Conservation (phyloP, 1,140 invertebrate species). For the Coelopa frigida region DNA sequence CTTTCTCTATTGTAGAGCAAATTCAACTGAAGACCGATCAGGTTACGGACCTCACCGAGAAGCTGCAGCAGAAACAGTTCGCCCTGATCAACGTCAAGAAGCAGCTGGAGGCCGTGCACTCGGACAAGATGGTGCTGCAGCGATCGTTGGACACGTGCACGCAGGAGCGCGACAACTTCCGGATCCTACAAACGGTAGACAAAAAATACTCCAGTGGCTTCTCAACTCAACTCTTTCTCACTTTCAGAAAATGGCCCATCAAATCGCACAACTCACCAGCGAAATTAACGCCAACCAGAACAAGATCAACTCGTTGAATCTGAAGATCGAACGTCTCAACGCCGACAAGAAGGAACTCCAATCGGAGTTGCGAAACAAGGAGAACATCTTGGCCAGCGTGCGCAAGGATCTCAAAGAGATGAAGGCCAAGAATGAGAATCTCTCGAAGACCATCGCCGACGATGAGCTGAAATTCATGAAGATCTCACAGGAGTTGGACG, state of each 20-base stretch:
- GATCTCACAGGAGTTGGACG: slow-evolving; percentile 59
- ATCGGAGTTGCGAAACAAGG: slow-evolving; percentile 45
- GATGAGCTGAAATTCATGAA: slow-evolving; percentile 51
- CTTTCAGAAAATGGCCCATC: slow-evolving; percentile 25
- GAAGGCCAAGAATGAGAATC: slow-evolving; percentile 50
- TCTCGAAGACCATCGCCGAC: slow-evolving; percentile 43
- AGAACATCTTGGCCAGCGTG: slow-evolving; percentile 44
- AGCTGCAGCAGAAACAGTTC: slow-evolving; percentile 52
- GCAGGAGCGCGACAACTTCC: slow-evolving; percentile 60
- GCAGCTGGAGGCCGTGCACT: slow-evolving; percentile 54
- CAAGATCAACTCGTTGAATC: slow-evolving; percentile 28
- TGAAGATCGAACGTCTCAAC: slow-evolving; percentile 53
- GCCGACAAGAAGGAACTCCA: slow-evolving; percentile 63
- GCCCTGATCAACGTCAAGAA: slow-evolving; percentile 57
- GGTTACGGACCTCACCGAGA: slow-evolving; percentile 58
- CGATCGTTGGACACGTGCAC: slow-evolving; percentile 55
- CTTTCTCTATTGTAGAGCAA: slow-evolving; percentile 29
- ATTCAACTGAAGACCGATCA: slow-evolving; percentile 35
- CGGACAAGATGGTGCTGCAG: slow-evolving; percentile 55
- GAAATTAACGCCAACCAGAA: slow-evolving; percentile 31
- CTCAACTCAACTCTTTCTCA: background rate
- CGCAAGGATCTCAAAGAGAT: slow-evolving; percentile 50
- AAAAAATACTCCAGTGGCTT: background rate
- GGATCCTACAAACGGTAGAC: slow-evolving; percentile 54
- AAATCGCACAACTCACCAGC: slow-evolving; percentile 29